Percentiles rank a stretch among this genome's conserved stretches.
These are phyloP conservation scores for Emys orbicularis DNA, from an alignment of 2,797 vertebrate species.

Conservation along the genomic window DNA sequence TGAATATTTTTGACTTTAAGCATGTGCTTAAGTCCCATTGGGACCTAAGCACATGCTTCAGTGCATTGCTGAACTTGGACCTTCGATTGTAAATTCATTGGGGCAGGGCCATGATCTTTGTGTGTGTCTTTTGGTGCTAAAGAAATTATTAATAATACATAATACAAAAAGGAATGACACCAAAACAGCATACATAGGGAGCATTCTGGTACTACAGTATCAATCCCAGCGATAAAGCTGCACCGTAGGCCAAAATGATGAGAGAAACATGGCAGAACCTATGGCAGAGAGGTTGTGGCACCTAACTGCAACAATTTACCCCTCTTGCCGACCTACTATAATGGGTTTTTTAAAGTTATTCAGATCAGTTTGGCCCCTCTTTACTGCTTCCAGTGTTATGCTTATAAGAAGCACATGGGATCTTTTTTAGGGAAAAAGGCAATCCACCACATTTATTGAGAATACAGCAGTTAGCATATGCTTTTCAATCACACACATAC, in stretches of 20 bases:
- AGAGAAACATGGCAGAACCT: background rate
- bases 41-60: background rate
- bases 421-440: too few relatives aligned
- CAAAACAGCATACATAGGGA: background rate
- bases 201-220: background rate
- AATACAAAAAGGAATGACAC: background rate
- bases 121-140: background rate
- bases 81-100: background rate
- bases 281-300: background rate
- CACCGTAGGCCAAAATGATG: background rate
- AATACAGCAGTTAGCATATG: too few relatives aligned
- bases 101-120: background rate
- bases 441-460: too few relatives aligned
- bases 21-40: background rate
- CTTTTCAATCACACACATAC: too few relatives aligned
- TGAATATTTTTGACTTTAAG: background rate
- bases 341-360: background rate
- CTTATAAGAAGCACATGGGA: too few relatives aligned
- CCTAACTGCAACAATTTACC: background rate
- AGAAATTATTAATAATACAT: background rate
- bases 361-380: background rate
- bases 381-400: conserved; percentile 42
- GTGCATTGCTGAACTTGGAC: background rate
- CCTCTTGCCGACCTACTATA: background rate
- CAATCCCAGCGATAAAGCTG: background rate